These are phyloP conservation scores for Styela clava DNA, from an alignment of 23 tunicate species.

Conservation along the genomic window DNA sequence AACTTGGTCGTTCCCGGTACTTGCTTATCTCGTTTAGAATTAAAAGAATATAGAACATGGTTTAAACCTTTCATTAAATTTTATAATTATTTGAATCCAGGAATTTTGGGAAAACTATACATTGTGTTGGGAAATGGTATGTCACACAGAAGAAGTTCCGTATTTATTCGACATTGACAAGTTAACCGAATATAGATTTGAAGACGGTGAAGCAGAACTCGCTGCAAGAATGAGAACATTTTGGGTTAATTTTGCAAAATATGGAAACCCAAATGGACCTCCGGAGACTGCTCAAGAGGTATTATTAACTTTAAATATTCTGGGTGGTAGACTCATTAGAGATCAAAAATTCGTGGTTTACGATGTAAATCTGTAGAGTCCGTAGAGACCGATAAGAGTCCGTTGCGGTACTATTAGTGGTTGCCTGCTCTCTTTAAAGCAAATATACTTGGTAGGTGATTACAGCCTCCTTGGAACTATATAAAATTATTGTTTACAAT, in stretches of 20 bases:
- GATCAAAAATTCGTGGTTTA: too few species aligned
- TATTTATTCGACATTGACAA: conserved; percentile 63
- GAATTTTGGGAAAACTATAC: conserved; percentile 66
- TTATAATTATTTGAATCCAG: conserved; percentile 22
- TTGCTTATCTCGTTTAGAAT: not conserved
- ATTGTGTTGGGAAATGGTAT: conserved; percentile 40
- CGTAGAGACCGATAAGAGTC: too few species aligned
- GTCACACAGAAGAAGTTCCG: conserved; percentile 81
- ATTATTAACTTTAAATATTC: too few species aligned
- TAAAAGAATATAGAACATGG: not conserved
- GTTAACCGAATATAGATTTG: conserved; percentile 46
- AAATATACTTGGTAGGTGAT: too few species aligned
- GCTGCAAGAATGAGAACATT: conserved; percentile 38
- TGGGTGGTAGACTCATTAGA: too few species aligned
- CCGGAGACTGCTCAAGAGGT: not conserved
- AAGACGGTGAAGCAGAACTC: conserved; percentile 35
- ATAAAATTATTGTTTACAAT: too few species aligned
- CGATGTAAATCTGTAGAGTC: too few species aligned
- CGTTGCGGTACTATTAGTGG: too few species aligned
- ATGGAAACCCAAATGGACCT: conserved; percentile 64
- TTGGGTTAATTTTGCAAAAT: conserved; percentile 75
- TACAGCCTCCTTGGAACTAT: too few species aligned
- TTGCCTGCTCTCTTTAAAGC: too few species aligned
- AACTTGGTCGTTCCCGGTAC: conserved; percentile 77
- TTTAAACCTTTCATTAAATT: not conserved